These are phyloP conservation scores for Mormyrus lacerda DNA, from an alignment of 2,113 vertebrate species.

Conservation along the genomic window DNA sequence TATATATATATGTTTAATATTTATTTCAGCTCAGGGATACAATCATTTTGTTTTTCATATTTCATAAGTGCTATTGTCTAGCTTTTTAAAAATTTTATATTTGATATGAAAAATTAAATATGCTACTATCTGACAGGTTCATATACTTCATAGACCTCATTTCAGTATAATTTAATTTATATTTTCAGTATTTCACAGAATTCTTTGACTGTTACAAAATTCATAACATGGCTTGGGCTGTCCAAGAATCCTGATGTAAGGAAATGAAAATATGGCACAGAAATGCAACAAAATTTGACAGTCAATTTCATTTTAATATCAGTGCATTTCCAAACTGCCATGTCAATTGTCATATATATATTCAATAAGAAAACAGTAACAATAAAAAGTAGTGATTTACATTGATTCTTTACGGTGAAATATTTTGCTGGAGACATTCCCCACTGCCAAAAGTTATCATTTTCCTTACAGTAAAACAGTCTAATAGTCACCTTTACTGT, in stretches of 20 bases:
- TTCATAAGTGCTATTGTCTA: not conserved
- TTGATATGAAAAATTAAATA: not conserved
- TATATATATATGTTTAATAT: not conserved
- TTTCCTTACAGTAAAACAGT: slow-evolving; percentile 19
- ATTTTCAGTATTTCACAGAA: slow-evolving; percentile 21
- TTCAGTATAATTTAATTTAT: slow-evolving; percentile 23
- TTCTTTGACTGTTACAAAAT: slow-evolving; percentile 50
- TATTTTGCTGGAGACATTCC: slow-evolving; percentile 22
- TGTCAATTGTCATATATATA: slow-evolving; percentile 38
- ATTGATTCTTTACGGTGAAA: slow-evolving; percentile 36
- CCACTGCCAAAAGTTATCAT: slow-evolving; percentile 26
- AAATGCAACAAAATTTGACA: slow-evolving; percentile 43
- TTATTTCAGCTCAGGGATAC: not conserved
- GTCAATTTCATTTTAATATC: slow-evolving; percentile 43
- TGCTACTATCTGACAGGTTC: slow-evolving; percentile 17
- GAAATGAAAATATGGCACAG: slow-evolving; percentile 29
- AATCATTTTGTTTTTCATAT: not conserved
- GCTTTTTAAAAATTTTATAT: not conserved
- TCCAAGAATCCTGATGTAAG: slow-evolving; percentile 28
- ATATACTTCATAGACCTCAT: slow-evolving; percentile 37
- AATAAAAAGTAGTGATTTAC: slow-evolving; percentile 27
- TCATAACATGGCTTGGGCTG: slow-evolving; percentile 43
- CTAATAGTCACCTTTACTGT: not conserved
- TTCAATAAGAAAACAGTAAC: slow-evolving; percentile 28
- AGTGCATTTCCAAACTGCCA: slow-evolving; percentile 35